Conservation (phyloP, 2,797 vertebrate species). For the Tinamus major region DNA sequence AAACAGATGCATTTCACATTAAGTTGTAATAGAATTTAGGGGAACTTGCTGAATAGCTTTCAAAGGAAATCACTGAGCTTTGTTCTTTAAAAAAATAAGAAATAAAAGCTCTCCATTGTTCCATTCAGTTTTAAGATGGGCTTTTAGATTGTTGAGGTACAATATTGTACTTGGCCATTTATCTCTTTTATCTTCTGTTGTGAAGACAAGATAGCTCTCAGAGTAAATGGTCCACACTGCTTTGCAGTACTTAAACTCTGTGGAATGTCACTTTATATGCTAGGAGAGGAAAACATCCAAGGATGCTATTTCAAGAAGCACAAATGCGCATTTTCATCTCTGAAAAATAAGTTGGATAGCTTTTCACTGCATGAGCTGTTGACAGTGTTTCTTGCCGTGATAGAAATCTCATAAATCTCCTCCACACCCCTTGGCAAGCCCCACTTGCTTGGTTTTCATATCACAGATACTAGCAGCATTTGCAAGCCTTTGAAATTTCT, state of each 20-base stretch:
- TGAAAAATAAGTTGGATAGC: conserved; percentile 28
- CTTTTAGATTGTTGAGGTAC: conserved; percentile 54
- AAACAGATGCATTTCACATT: conserved; percentile 59
- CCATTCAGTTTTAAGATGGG: conserved; percentile 50
- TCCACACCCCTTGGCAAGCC: neutral
- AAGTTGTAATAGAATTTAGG: conserved; percentile 52
- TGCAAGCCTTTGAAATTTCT: conserved; percentile 7
- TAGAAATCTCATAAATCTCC: conserved; percentile 25
- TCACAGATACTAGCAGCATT: neutral
- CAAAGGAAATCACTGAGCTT: conserved; percentile 46
- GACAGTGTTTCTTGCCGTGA: neutral
- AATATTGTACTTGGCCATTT: conserved; percentile 56
- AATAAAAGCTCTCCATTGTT: conserved; percentile 57
- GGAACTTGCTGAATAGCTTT: conserved; percentile 55
- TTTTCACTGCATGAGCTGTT: conserved; percentile 2
- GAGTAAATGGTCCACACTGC: conserved; percentile 3
- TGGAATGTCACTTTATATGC: conserved; percentile 44
- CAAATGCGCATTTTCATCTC: neutral
- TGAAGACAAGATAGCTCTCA: conserved; percentile 38
- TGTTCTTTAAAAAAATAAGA: conserved; percentile 51
- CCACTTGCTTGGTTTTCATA: neutral
- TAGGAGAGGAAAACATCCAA: conserved; percentile 23
- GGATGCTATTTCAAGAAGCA: conserved; percentile 42
- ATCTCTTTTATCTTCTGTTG: conserved; percentile 64
- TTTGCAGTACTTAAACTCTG: conserved; percentile 46